A percentile compares a stretch with the other conserved stretches of the same genome.
These are phyloP conservation scores for Eulimnadia texana DNA, from an alignment of 1,140 invertebrate species.

Conservation along the genomic window DNA sequence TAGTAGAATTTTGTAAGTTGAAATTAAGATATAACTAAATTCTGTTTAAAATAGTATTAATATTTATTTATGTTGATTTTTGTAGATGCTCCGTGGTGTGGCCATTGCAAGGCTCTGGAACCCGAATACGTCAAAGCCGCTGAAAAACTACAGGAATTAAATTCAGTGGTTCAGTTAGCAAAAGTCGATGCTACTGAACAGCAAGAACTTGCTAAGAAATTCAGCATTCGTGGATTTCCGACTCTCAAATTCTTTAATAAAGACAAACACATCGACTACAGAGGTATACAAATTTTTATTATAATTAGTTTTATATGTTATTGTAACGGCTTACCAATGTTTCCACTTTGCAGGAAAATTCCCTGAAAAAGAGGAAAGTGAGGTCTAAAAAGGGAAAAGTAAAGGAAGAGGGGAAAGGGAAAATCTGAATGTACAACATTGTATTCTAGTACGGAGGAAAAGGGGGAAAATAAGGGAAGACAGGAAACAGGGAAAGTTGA, in stretches of 20 bases:
- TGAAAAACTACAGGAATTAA: slow-evolving; percentile 53
- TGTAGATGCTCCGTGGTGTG: slow-evolving; percentile 97
- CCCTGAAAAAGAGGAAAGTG: too few relatives aligned
- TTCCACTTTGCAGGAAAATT: too few relatives aligned
- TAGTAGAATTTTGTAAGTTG: slow-evolving; percentile 96
- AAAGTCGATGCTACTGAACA: slow-evolving; percentile 97
- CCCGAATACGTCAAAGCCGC: slow-evolving; percentile 96
- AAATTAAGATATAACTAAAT: background rate
- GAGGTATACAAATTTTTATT: slow-evolving; percentile 33
- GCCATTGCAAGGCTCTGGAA: slow-evolving; percentile 93
- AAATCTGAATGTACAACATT: too few relatives aligned
- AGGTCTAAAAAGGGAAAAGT: too few relatives aligned
- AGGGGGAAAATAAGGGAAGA: too few relatives aligned
- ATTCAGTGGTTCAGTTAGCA: slow-evolving; percentile 70
- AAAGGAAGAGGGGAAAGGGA: too few relatives aligned
- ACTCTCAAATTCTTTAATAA: slow-evolving; percentile 95
- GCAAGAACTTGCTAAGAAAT: slow-evolving; percentile 69
- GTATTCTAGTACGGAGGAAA: too few relatives aligned
- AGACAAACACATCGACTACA: slow-evolving; percentile 65
- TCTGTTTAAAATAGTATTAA: background rate
- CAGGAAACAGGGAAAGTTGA: too few relatives aligned
- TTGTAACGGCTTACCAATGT: background rate
- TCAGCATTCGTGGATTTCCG: slow-evolving; percentile 81
- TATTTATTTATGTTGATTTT: slow-evolving; percentile 23
- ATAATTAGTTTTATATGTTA: background rate